Conservation (phyloP, 1,140 invertebrate genomes). For the Lasioglossum baleicum region DNA sequence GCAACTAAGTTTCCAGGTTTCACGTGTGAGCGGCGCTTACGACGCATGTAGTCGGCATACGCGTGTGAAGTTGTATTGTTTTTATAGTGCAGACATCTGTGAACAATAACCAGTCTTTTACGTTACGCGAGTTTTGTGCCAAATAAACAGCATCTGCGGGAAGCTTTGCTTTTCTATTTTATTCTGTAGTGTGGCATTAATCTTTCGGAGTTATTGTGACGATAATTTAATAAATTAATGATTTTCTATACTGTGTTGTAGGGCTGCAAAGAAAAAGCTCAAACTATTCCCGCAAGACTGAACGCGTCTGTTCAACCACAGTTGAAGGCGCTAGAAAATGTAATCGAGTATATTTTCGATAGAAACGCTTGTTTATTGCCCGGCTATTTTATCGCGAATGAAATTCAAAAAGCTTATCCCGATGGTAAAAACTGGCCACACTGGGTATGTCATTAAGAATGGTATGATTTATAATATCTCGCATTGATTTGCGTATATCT, state of each 20-base stretch:
- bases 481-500: not conserved
- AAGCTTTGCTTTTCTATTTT: too few species aligned
- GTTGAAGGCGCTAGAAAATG: conserved; percentile 88
- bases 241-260: conserved; percentile 61
- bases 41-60: too few species aligned
- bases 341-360: conserved; percentile 95
- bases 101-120: too few species aligned
- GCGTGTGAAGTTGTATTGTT: too few species aligned
- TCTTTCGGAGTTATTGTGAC: too few species aligned
- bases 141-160: too few species aligned
- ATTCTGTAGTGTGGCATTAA: too few species aligned
- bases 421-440: conserved; percentile 92
- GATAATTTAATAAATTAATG: not conserved
- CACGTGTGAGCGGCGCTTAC: too few species aligned
- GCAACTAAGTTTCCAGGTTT: too few species aligned
- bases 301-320: conserved; percentile 90
- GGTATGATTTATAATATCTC: not conserved
- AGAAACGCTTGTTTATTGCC: conserved; percentile 94
- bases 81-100: too few species aligned
- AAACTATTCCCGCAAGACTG: conserved; percentile 86
- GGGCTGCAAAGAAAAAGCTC: conserved; percentile 92
- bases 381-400: conserved; percentile 96
- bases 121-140: too few species aligned
- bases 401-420: conserved; percentile 93
- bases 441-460: conserved; percentile 85